phyloP scores from a whole-genome alignment of 2,797 vertebrate species.

The Distichodus sexfasciatus region DNA sequence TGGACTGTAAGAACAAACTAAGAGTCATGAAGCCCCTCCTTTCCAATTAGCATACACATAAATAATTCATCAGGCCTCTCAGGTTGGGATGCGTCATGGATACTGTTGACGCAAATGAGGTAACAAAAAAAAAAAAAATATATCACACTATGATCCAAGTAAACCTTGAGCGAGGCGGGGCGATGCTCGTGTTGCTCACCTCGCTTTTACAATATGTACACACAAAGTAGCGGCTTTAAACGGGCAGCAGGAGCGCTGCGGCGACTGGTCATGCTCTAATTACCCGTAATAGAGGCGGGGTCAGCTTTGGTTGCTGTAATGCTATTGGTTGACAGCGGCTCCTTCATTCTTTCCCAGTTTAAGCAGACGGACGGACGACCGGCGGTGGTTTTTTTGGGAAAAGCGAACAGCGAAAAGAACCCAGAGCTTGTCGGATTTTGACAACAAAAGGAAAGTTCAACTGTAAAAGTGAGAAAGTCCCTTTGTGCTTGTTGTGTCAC shows the following conservation, averaged over 20 bases:
- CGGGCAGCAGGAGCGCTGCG: too few species aligned
- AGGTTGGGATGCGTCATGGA: conserved; percentile 66
- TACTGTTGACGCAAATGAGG: conserved; percentile 75
- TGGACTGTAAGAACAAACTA: conserved; percentile 62
- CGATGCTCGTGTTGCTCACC: conserved; percentile 32
- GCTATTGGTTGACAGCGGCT: conserved; percentile 5
- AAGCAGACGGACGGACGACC: background rate
- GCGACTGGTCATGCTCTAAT: too few species aligned
- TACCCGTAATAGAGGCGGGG: too few species aligned
- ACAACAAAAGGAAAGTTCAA: conserved; percentile 13
- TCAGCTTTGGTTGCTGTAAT: conserved; percentile 33
- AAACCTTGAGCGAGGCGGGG: too few species aligned
- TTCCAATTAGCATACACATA: conserved; percentile 77
- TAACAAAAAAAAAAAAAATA: conserved; percentile 73
- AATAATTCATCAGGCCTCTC: conserved; percentile 76
- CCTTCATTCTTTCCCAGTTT: conserved; percentile 34
- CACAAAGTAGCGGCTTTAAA: conserved; percentile 50
- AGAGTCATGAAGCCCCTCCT: conserved; percentile 67
- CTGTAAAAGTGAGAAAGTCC: background rate
- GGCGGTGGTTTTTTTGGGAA: too few species aligned
- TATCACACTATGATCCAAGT: conserved; percentile 41
- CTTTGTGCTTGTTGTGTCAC: conserved; percentile 21
- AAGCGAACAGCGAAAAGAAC: too few species aligned
- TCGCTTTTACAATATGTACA: conserved; percentile 66
- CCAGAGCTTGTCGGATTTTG: too few species aligned